phyloP scores from a whole-genome alignment of 1,140 invertebrate species.

The Dolichoris vasculosae region DNA sequence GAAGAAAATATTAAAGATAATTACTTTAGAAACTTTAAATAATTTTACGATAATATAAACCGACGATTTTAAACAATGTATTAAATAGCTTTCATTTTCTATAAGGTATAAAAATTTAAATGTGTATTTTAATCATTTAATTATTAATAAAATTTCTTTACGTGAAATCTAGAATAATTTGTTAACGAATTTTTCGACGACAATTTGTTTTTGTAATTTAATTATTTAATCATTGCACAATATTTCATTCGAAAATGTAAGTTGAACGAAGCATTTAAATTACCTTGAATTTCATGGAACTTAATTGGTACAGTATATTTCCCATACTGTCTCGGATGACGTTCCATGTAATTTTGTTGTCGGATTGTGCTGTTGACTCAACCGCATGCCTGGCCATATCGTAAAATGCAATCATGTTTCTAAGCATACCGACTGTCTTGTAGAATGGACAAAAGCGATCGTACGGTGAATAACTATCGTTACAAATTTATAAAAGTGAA shows the following conservation, averaged over 20 bases:
- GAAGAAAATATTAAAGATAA: too few species aligned
- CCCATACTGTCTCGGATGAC: conserved; percentile 98
- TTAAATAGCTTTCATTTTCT: too few species aligned
- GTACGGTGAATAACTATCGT: conserved; percentile 92
- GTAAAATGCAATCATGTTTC: conserved; percentile 99
- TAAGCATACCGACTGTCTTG: conserved; percentile 99
- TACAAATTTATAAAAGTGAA: conserved; percentile 1
- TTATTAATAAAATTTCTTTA: neutral
- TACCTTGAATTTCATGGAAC: conserved; percentile 99
- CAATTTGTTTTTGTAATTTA: too few species aligned
- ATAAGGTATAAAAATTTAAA: too few species aligned
- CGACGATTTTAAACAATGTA: too few species aligned
- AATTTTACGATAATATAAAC: too few species aligned
- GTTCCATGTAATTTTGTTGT: conserved; percentile 99
- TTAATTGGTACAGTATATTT: conserved; percentile 96
- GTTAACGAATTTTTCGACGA: too few species aligned
- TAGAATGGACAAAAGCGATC: conserved; percentile 99
- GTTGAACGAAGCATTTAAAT: neutral
- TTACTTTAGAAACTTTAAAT: too few species aligned
- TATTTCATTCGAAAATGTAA: neutral
- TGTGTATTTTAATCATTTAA: neutral
- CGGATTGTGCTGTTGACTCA: conserved; percentile 97
- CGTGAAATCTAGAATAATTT: too few species aligned
- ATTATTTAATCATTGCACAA: too few species aligned
- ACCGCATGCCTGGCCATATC: conserved; percentile 98